Conservation (phyloP, 2,888 invertebrate species). For the Caenorhabditis afra region DNA sequence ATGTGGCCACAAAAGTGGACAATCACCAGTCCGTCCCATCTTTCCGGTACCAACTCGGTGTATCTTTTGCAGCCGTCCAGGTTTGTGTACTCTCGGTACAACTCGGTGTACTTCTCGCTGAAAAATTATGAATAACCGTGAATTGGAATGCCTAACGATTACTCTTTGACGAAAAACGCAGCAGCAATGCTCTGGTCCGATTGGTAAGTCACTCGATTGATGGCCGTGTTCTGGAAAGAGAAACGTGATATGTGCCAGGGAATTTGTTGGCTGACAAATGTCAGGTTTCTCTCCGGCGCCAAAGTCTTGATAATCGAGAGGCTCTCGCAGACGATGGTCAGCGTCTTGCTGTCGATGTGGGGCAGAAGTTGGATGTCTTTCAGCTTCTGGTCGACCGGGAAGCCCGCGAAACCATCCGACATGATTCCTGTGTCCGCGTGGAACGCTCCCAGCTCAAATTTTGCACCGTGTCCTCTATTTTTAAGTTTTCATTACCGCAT, state of each 20-base stretch:
- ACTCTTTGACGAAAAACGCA: slow-evolving; percentile 22
- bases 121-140: not conserved
- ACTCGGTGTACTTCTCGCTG: slow-evolving; percentile 10
- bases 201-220: not conserved
- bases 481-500: slow-evolving; percentile 5
- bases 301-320: slow-evolving; percentile 28
- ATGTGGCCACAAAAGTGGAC: slow-evolving; percentile 37
- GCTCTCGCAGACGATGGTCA: slow-evolving; percentile 25
- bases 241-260: not conserved
- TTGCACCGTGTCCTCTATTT: not conserved
- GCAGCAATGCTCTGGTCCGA: slow-evolving; percentile 33
- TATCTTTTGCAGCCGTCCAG: slow-evolving; percentile 16
- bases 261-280: slow-evolving; percentile 5
- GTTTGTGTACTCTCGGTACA: slow-evolving; percentile 13
- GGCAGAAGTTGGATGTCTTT: slow-evolving; percentile 7
- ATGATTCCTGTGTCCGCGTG: slow-evolving; percentile 20
- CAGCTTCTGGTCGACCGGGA: not conserved
- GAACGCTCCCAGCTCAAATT: slow-evolving; percentile 23
- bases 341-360: slow-evolving; percentile 2
- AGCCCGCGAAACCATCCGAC: not conserved
- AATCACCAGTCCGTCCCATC: slow-evolving; percentile 23
- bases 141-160: not conserved
- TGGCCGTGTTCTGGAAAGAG: slow-evolving; percentile 1
- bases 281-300: slow-evolving; percentile 3
- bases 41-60: not conserved